Conservation (phyloP, 2,888 invertebrate species). For the Macrosoma leucophasiata region DNA sequence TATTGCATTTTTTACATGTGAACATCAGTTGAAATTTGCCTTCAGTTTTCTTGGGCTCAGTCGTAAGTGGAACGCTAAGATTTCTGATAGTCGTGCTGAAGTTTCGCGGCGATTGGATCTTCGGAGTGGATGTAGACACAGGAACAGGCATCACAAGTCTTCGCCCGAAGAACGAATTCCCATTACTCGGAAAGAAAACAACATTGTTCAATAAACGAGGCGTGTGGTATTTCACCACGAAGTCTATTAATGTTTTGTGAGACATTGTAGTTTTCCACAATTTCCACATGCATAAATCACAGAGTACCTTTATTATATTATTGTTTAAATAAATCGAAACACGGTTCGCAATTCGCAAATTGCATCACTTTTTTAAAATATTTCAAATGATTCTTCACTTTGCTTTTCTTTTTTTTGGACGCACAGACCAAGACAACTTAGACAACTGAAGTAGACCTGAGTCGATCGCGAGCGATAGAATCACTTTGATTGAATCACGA, state of each 20-base stretch:
- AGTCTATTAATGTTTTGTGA: conserved; percentile 60
- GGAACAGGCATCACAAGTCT: conserved; percentile 42
- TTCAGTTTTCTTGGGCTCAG: conserved; percentile 39
- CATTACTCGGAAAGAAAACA: conserved; percentile 64
- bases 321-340: too few relatives aligned
- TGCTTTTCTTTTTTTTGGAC: background rate
- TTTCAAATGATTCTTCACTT: background rate
- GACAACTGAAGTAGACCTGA: background rate
- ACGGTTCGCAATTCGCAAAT: background rate
- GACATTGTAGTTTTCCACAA: conserved; percentile 39
- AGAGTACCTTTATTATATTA: too few relatives aligned
- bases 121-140: conserved; percentile 46
- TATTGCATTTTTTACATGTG: conserved; percentile 92
- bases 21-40: conserved; percentile 84
- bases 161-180: conserved; percentile 62
- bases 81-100: conserved; percentile 44
- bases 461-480: background rate
- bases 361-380: background rate
- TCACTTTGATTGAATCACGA: too few relatives aligned
- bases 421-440: background rate
- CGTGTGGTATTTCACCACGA: conserved; percentile 61
- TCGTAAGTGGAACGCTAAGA: conserved; percentile 35
- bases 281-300: conserved; percentile 2
- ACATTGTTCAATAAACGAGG: conserved; percentile 60
- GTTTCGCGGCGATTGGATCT: conserved; percentile 46